These are phyloP conservation scores for Scalopus aquaticus DNA, from an alignment of 2,113 vertebrate genomes.

Conservation along the genomic window DNA sequence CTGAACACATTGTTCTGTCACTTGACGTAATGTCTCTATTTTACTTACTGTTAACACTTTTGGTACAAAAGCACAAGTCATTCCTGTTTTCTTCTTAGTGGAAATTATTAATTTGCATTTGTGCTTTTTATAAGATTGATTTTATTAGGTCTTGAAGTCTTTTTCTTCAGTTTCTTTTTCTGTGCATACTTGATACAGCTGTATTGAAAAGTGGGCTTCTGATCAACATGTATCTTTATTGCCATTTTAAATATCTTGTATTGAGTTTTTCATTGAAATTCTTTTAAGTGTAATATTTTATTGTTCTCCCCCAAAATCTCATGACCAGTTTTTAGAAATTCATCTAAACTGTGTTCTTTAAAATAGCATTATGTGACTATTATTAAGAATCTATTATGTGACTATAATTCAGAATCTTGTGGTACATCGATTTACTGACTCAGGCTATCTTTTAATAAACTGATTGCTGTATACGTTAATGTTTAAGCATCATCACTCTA, in stretches of 20 bases:
- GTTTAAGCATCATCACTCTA: conserved; percentile 30
- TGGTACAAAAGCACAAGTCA: neutral
- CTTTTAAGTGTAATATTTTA: neutral
- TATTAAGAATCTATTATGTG: neutral
- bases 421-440: neutral
- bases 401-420: conserved; percentile 12
- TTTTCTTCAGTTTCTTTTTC: conserved; percentile 44
- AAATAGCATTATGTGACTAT: neutral
- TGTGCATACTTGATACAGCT: neutral
- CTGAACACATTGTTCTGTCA: conserved; percentile 67
- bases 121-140: neutral
- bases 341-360: neutral
- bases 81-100: neutral
- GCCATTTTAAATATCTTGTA: neutral
- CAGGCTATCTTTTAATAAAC: conserved; percentile 18
- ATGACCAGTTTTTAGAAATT: neutral
- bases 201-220: neutral
- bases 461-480: neutral
- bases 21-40: conserved; percentile 50
- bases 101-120: conserved; percentile 3
- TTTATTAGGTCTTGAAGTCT: conserved; percentile 32
- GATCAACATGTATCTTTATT: neutral
- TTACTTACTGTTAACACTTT: neutral
- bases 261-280: conserved; percentile 20
- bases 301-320: neutral